A percentile compares a stretch with the other conserved stretches of the same genome.
phyloP scores from a whole-genome alignment of 2,113 vertebrate genomes.

The Callocephalon fimbriatum region DNA sequence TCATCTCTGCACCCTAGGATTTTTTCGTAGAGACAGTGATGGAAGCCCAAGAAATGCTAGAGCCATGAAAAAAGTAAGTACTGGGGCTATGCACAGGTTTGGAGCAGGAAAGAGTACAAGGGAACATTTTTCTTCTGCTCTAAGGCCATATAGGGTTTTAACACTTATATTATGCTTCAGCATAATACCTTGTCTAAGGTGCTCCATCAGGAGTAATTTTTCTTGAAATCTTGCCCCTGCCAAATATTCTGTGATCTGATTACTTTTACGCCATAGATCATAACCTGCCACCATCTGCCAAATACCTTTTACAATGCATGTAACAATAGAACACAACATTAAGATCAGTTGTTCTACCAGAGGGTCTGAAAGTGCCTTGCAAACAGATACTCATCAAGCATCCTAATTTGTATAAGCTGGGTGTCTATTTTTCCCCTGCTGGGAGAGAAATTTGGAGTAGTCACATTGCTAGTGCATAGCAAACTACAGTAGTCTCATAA shows the following conservation, averaged over 20 bases:
- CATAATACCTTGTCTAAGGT: neutral
- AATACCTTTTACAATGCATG: neutral
- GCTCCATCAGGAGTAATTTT: slow-evolving; percentile 2
- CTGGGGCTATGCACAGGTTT: neutral
- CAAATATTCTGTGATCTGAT: neutral
- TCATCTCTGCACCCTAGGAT: neutral
- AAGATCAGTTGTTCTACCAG: neutral
- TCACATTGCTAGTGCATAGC: neutral
- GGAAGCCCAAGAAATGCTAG: neutral
- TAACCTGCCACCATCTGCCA: neutral
- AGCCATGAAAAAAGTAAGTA: neutral
- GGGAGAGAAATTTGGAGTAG: neutral
- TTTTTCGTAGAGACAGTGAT: neutral
- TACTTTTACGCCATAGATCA: slow-evolving; percentile 1
- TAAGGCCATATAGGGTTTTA: neutral
- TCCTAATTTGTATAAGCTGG: neutral
- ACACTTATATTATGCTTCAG: slow-evolving; percentile 9
- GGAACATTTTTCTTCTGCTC: neutral
- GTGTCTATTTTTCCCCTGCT: neutral
- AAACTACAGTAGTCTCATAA: neutral
- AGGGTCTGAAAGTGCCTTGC: neutral
- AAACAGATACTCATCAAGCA: neutral
- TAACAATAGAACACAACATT: neutral
- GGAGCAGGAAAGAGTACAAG: neutral
- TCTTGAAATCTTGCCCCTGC: neutral